Conservation (phyloP, 2,113 vertebrate genomes). For the Muntiacus reevesi region DNA sequence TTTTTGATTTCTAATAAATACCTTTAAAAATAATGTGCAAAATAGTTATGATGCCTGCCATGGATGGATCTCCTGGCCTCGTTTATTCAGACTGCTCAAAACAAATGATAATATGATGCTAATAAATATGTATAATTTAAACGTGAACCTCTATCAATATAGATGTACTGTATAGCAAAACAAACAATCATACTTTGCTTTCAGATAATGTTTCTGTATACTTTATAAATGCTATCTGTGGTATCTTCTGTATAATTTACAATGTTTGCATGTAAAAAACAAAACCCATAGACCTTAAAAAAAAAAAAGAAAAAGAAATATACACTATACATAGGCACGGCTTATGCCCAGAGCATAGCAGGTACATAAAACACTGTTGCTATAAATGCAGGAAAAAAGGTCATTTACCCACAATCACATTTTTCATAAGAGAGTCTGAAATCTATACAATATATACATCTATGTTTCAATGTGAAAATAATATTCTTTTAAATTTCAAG, state of each 20-base stretch:
- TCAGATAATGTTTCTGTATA: slow-evolving; percentile 89
- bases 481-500: slow-evolving; percentile 85
- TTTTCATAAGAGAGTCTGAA: slow-evolving; percentile 85
- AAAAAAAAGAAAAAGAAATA: slow-evolving; percentile 77
- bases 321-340: slow-evolving; percentile 85
- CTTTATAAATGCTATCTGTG: slow-evolving; percentile 88
- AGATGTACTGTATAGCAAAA: slow-evolving; percentile 88
- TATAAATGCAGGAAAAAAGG: slow-evolving; percentile 83
- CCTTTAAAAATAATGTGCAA: slow-evolving; percentile 93
- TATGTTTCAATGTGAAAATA: slow-evolving; percentile 89
- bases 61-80: slow-evolving; percentile 77
- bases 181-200: slow-evolving; percentile 86
- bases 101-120: slow-evolving; percentile 80
- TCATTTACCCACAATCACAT: slow-evolving; percentile 84
- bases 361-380: slow-evolving; percentile 78
- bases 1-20: slow-evolving; percentile 84
- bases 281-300: slow-evolving; percentile 74
- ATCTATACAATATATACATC: slow-evolving; percentile 90
- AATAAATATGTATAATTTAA: slow-evolving; percentile 92
- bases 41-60: slow-evolving; percentile 86
- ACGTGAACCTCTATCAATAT: slow-evolving; percentile 88
- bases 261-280: slow-evolving; percentile 82
- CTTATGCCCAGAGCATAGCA: slow-evolving; percentile 80
- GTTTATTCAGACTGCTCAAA: slow-evolving; percentile 74
- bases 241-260: slow-evolving; percentile 88